Percentiles rank a stretch among this genome's conserved stretches.
These are phyloP conservation scores for Tetramorium simillimum DNA, from an alignment of 1,140 invertebrate genomes.

Conservation along the genomic window DNA sequence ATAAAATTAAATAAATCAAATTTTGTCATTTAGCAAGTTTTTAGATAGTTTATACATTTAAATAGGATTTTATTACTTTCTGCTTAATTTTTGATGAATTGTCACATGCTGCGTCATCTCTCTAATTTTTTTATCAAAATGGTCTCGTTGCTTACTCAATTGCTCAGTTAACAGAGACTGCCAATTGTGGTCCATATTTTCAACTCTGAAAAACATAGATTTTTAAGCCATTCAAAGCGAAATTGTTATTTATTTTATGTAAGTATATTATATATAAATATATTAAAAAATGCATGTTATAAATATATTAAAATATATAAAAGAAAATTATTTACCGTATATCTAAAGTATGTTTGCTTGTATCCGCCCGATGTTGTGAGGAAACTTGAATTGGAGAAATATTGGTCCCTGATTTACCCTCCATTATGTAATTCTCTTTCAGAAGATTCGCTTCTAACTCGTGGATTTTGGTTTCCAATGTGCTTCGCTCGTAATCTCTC, in stretches of 20 bases:
- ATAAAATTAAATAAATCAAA: slow-evolving; percentile 23
- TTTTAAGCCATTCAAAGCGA: neutral
- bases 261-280: slow-evolving; percentile 11
- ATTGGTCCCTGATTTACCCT: slow-evolving; percentile 17
- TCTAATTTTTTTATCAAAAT: slow-evolving; percentile 80
- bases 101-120: slow-evolving; percentile 83
- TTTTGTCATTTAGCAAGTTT: slow-evolving; percentile 2
- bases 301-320: neutral
- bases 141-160: slow-evolving; percentile 80
- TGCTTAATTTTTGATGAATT: slow-evolving; percentile 82
- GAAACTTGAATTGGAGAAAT: slow-evolving; percentile 14
- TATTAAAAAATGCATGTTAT: neutral
- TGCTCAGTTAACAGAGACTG: slow-evolving; percentile 62
- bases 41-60: neutral
- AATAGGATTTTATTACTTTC: slow-evolving; percentile 69
- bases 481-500: slow-evolving; percentile 77
- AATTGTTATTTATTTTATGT: slow-evolving; percentile 36
- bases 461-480: slow-evolving; percentile 77
- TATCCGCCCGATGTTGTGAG: slow-evolving; percentile 2
- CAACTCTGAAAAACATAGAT: slow-evolving; percentile 40
- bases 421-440: slow-evolving; percentile 53
- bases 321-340: slow-evolving; percentile 62
- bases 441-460: slow-evolving; percentile 78
- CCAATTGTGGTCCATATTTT: slow-evolving; percentile 62
- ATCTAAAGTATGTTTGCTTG: slow-evolving; percentile 52